These are phyloP conservation scores for Tenebrio molitor DNA, from an alignment of 1,140 invertebrate genomes.

Conservation along the genomic window DNA sequence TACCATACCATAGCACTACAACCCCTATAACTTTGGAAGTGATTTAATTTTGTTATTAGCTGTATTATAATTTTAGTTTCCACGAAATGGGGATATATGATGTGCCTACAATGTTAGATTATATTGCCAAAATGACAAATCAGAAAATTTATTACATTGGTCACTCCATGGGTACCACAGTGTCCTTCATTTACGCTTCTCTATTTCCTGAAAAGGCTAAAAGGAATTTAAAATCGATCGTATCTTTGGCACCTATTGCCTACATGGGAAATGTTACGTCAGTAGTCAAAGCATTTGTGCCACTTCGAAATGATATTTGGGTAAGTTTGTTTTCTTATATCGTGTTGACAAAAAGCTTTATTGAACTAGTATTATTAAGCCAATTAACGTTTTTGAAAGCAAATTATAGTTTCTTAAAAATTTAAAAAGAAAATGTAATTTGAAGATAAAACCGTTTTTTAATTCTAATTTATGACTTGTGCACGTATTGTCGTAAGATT, in stretches of 20 bases:
- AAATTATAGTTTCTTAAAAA: no score
- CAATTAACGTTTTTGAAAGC: no score
- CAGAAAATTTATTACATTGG: slow-evolving; percentile 67
- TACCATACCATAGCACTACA: no score
- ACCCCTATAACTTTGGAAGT: no score
- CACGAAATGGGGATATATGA: slow-evolving; percentile 73
- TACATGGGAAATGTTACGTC: slow-evolving; percentile 74
- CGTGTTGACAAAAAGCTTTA: no score
- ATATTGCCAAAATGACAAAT: slow-evolving; percentile 71
- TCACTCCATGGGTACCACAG: slow-evolving; percentile 75
- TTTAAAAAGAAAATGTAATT: no score
- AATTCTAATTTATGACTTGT: no score
- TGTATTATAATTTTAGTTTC: slow-evolving; percentile 67
- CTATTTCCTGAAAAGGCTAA: slow-evolving; percentile 64
- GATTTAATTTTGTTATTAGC: no score
- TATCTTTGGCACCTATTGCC: slow-evolving; percentile 80
- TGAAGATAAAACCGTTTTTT: no score
- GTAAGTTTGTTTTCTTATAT: slow-evolving; percentile 51
- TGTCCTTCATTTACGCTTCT: slow-evolving; percentile 64
- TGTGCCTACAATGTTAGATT: slow-evolving; percentile 68
- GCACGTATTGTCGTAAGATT: no score
- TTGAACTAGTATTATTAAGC: no score
- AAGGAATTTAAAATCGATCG: slow-evolving; percentile 67
- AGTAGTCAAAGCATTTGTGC: slow-evolving; percentile 34
- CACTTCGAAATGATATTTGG: slow-evolving; percentile 46